These are phyloP conservation scores for Anthopleura xanthogrammica DNA, from an alignment of 92 coral and sea anemone species.

Conservation along the genomic window DNA sequence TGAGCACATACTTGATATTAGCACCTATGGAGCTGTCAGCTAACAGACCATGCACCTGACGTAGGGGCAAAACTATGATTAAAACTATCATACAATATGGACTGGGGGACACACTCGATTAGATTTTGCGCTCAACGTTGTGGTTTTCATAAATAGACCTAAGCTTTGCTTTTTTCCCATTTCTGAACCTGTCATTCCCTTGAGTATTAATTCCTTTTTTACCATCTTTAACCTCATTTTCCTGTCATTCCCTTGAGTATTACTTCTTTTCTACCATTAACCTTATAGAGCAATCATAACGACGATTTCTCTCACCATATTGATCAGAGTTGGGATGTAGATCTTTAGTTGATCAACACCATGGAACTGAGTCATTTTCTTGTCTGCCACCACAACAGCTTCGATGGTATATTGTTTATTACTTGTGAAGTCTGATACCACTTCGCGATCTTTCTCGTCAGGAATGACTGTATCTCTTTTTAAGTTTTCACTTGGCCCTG, in stretches of 20 bases:
- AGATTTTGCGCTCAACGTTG: too few species aligned
- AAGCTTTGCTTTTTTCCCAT: too few species aligned
- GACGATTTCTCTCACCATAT: constrained; percentile 47
- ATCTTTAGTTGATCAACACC: constrained; percentile 53
- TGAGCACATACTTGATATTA: constrained; percentile 46
- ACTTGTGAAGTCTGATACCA: not conserved
- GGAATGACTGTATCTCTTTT: constrained; percentile 12
- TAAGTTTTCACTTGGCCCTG: constrained; percentile 14
- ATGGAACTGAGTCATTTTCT: constrained; percentile 60
- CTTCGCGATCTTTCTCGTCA: constrained; percentile 13
- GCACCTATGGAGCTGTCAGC: constrained; percentile 64
- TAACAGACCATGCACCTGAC: constrained; percentile 54
- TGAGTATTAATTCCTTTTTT: too few species aligned
- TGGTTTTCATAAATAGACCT: too few species aligned
- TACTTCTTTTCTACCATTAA: not conserved
- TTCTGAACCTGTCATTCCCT: not conserved
- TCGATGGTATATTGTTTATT: constrained; percentile 42
- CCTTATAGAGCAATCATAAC: not conserved
- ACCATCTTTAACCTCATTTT: not conserved
- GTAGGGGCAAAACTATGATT: not conserved
- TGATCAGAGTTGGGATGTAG: constrained; percentile 58
- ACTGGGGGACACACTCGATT: too few species aligned
- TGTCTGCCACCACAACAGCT: constrained; percentile 65
- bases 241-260: not conserved
- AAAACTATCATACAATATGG: not conserved